Conservation (phyloP, 2,888 invertebrate genomes). For the Pachliopta kotzebuea region DNA sequence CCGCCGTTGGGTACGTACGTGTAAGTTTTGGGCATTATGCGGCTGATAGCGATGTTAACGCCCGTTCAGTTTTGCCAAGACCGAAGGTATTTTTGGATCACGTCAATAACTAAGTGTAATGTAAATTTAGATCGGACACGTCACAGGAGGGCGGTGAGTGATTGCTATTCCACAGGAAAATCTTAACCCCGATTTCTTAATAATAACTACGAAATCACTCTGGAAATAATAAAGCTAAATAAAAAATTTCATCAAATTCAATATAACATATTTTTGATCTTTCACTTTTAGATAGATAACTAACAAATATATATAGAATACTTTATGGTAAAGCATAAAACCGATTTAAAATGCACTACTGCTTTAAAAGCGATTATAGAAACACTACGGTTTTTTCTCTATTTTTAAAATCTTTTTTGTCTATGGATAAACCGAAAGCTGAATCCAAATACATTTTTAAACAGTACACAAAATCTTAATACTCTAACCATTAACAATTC, state of each 20-base stretch:
- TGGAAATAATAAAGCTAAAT: not conserved
- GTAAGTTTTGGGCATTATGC: slow-evolving; percentile 61
- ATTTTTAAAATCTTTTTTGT: not conserved
- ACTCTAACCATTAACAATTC: not conserved
- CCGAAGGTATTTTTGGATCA: slow-evolving; percentile 75
- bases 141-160: slow-evolving; percentile 63
- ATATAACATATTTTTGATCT: too few relatives aligned
- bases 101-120: slow-evolving; percentile 79
- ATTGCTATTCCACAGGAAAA: slow-evolving; percentile 58
- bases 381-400: not conserved
- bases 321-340: not conserved
- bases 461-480: too few relatives aligned
- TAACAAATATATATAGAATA: not conserved
- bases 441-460: too few relatives aligned
- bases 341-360: too few relatives aligned
- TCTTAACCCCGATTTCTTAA: slow-evolving; percentile 13
- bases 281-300: too few relatives aligned
- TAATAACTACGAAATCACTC: not conserved
- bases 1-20: slow-evolving; percentile 30
- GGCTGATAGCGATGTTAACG: slow-evolving; percentile 78
- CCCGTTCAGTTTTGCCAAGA: slow-evolving; percentile 79
- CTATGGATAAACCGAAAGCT: too few relatives aligned
- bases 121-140: slow-evolving; percentile 76
- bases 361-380: too few relatives aligned
- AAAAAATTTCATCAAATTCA: too few relatives aligned